A percentile compares a stretch with the other conserved stretches of the same genome.
Conservation (phyloP, 1,140 invertebrate genomes). For the Teleogryllus occipitalis region DNA sequence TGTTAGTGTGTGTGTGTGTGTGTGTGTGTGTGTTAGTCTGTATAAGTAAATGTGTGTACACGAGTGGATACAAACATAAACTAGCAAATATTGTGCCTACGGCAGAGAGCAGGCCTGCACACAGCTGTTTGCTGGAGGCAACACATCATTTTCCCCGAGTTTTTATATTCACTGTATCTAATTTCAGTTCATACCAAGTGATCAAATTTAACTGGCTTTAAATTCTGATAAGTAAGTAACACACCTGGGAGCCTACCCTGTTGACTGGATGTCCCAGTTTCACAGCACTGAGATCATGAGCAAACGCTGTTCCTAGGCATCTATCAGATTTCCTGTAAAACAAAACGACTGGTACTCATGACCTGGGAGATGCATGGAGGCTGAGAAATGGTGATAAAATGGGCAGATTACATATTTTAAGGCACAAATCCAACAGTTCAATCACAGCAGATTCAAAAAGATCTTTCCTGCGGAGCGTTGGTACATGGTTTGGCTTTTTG, state of each 20-base stretch:
- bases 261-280: too few relatives aligned
- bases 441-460: slow-evolving; percentile 9
- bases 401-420: slow-evolving; percentile 22
- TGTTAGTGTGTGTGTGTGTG: neutral
- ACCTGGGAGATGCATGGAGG: slow-evolving; percentile 7
- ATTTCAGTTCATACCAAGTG: neutral
- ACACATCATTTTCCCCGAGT: neutral
- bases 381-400: slow-evolving; percentile 7
- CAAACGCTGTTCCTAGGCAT: too few relatives aligned
- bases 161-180: neutral
- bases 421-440: slow-evolving; percentile 24
- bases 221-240: neutral
- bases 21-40: neutral
- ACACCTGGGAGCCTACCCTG: too few relatives aligned
- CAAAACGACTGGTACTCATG: neutral
- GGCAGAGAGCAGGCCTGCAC: neutral
- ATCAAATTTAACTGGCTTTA: neutral
- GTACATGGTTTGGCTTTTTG: neutral
- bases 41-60: neutral
- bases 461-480: neutral
- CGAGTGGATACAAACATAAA: neutral
- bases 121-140: neutral
- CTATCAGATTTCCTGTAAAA: neutral
- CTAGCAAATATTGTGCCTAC: neutral
- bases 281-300: too few relatives aligned